Conservation (phyloP, 2,113 vertebrate species). For the Nettapus auritus region DNA sequence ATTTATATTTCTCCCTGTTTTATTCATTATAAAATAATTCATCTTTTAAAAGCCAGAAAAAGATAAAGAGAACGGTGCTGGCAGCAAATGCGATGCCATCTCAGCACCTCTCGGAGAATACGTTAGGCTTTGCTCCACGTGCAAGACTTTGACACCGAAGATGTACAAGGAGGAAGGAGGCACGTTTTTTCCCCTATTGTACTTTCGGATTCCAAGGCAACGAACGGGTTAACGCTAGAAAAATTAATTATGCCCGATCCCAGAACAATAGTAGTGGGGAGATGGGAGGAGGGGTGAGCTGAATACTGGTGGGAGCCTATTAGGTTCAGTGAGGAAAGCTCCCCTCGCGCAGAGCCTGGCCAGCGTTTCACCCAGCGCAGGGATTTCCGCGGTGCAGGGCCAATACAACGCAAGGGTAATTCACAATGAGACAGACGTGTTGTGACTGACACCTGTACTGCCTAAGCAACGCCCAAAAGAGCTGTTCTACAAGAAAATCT, state of each 20-base stretch:
- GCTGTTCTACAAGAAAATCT: neutral
- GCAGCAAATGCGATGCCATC: neutral
- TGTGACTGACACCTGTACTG: neutral
- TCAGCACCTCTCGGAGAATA: neutral
- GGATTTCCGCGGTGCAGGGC: neutral
- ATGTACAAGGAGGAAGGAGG: neutral
- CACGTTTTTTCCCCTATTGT: neutral
- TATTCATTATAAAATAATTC: neutral
- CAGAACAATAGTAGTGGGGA: conserved; percentile 31
- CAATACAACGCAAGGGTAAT: neutral
- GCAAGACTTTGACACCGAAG: neutral
- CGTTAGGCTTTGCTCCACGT: neutral
- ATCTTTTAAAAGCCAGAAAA: neutral
- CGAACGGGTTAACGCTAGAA: conserved; percentile 32
- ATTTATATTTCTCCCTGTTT: neutral
- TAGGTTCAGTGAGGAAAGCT: neutral
- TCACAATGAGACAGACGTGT: neutral
- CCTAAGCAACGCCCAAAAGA: neutral
- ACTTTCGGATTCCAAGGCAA: neutral
- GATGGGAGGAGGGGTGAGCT: neutral
- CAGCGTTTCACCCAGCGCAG: neutral
- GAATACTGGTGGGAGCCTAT: neutral
- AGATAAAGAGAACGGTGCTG: neutral
- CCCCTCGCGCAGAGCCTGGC: neutral
- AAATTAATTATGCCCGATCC: conserved; percentile 31